Percentiles rank a stretch among this genome's conserved stretches.
phyloP scores from a whole-genome alignment of 2,888 invertebrate species.

The Nomada fucata region DNA sequence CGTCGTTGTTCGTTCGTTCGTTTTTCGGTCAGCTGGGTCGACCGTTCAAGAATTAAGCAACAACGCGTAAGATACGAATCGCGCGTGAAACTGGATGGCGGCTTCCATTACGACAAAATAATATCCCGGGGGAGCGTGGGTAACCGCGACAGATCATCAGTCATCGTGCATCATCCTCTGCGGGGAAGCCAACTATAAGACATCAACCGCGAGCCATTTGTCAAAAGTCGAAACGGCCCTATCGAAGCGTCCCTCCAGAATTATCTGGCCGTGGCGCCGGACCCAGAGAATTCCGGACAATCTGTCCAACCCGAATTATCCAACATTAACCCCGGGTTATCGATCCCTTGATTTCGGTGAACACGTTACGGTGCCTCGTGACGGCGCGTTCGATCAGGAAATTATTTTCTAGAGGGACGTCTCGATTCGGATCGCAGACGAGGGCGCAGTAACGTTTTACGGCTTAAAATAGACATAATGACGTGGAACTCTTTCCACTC shows the following conservation, averaged over 20 bases:
- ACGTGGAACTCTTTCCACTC: conserved; percentile 6
- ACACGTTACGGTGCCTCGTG: conserved; percentile 43
- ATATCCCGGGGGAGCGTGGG: conserved; percentile 67
- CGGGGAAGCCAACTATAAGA: conserved; percentile 72
- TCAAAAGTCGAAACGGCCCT: conserved; percentile 76
- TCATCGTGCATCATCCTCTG: conserved; percentile 73
- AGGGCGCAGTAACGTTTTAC: conserved; percentile 15
- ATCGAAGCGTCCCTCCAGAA: conserved; percentile 68
- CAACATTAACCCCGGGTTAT: conserved; percentile 70
- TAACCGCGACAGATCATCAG: conserved; percentile 73
- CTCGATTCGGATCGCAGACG: conserved; percentile 10
- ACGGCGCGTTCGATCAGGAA: conserved; percentile 33
- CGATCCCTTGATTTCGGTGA: conserved; percentile 58
- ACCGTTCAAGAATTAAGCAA: conserved; percentile 27
- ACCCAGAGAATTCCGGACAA: conserved; percentile 66
- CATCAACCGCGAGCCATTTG: conserved; percentile 75
- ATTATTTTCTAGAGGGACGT: conserved; percentile 34
- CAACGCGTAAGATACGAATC: conserved; percentile 38
- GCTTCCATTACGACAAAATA: conserved; percentile 58
- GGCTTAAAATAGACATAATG: conserved; percentile 9
- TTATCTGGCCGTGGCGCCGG: conserved; percentile 65
- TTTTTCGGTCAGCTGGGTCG: neutral
- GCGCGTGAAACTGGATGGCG: conserved; percentile 54
- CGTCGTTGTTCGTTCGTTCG: neutral
- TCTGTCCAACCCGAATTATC: conserved; percentile 73